phyloP scores from a whole-genome alignment of 1,140 invertebrate genomes.

The Conopomorpha cramerella region DNA sequence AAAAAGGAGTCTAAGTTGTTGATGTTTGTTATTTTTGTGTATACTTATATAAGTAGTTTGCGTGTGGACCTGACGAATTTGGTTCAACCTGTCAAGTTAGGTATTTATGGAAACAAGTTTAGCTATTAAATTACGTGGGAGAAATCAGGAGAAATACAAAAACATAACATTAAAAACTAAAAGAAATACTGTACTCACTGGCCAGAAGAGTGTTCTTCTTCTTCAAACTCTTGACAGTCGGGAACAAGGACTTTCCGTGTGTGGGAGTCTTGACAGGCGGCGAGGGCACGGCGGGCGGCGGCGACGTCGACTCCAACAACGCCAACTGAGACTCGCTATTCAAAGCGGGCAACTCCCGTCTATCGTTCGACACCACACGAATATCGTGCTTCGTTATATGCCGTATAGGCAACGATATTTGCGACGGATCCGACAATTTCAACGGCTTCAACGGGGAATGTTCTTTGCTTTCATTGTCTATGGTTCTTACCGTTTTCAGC shows the following conservation, averaged over 20 bases:
- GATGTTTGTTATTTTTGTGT: too few relatives aligned
- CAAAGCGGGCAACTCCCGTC: neutral
- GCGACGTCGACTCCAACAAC: too few relatives aligned
- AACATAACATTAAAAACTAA: too few relatives aligned
- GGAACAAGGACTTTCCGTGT: slow-evolving; percentile 9
- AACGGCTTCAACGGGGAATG: neutral
- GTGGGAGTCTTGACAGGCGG: slow-evolving; percentile 12
- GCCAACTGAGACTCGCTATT: too few relatives aligned
- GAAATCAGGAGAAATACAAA: too few relatives aligned
- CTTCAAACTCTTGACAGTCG: slow-evolving; percentile 28
- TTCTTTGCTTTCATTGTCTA: slow-evolving; percentile 3
- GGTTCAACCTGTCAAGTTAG: too few relatives aligned
- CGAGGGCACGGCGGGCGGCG: slow-evolving; percentile 5
- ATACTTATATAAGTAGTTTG: too few relatives aligned
- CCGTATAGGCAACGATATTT: slow-evolving; percentile 9
- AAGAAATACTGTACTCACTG: too few relatives aligned
- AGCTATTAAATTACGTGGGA: too few relatives aligned
- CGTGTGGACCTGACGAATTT: too few relatives aligned
- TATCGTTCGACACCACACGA: slow-evolving; percentile 11
- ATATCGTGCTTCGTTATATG: slow-evolving; percentile 16
- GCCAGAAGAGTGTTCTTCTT: slow-evolving; percentile 68
- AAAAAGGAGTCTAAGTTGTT: too few relatives aligned
- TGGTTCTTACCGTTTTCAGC: slow-evolving; percentile 19
- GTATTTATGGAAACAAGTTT: too few relatives aligned
- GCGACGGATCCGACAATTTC: slow-evolving; percentile 7